Evolutionary conservation across 2,888 invertebrate genomes (phyloP).

Genomic region (Xanthorhoe designata): DNA sequence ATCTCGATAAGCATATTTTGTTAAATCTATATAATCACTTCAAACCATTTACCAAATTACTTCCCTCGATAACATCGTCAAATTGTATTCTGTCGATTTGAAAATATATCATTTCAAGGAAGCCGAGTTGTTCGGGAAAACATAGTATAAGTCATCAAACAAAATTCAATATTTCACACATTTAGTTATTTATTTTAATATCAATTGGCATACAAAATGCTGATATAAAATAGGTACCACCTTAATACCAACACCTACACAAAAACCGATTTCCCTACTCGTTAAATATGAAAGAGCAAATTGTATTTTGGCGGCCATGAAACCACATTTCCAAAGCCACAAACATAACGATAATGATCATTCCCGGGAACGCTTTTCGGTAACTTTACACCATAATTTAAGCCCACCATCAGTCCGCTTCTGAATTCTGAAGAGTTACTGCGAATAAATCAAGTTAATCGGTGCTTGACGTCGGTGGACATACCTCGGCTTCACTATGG

Average conservation of each 20-base stretch:
- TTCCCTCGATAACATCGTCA: no score
- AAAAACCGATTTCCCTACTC: constrained; percentile 4
- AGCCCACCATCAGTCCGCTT: constrained; percentile 41
- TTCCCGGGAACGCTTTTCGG: constrained; percentile 21
- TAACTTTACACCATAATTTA: constrained; percentile 47
- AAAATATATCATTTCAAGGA: no score
- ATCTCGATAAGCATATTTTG: no score
- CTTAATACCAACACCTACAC: constrained; percentile 1
- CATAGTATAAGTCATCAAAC: no score
- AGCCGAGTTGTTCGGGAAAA: no score
- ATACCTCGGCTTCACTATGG: constrained; percentile 40
- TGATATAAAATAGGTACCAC: not conserved
- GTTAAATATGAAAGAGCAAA: constrained; percentile 6
- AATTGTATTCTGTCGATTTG: no score
- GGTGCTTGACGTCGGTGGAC: constrained; percentile 51
- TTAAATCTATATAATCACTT: no score
- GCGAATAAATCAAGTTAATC: constrained; percentile 61
- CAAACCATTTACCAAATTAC: no score
- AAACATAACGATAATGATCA: constrained; percentile 21
- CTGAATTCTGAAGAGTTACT: constrained; percentile 49
- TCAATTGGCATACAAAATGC: not conserved
- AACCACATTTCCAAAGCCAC: constrained; percentile 21
- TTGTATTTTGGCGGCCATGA: constrained; percentile 7
- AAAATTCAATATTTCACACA: no score
- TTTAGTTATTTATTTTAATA: no score